phyloP scores from a whole-genome alignment of 2,113 vertebrate species.

The Emydocephalus ijimae region DNA sequence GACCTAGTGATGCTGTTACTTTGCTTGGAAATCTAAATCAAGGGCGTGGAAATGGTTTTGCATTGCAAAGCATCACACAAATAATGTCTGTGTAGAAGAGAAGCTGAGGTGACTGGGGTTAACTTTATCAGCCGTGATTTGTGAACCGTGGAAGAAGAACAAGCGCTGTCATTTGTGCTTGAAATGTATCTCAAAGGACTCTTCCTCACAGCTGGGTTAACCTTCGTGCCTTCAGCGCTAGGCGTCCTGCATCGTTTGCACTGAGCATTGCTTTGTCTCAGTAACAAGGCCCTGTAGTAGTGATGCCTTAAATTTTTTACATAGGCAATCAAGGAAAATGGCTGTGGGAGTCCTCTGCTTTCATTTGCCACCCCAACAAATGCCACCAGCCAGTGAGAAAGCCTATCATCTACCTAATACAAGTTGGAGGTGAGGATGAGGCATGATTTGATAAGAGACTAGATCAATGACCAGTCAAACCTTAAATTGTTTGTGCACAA shows the following conservation, averaged over 20 bases:
- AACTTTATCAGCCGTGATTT: background rate
- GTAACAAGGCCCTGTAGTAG: background rate
- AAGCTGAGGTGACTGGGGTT: background rate
- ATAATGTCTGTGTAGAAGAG: background rate
- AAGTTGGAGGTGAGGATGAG: background rate
- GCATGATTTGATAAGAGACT: background rate
- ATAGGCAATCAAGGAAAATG: background rate
- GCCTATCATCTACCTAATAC: background rate
- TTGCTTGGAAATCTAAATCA: background rate
- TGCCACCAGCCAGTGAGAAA: background rate
- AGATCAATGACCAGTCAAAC: background rate
- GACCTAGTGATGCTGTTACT: background rate
- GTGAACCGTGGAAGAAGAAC: background rate
- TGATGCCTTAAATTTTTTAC: background rate
- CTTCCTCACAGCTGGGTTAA: background rate
- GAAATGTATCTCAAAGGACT: background rate
- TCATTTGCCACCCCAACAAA: background rate
- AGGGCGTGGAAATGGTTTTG: background rate
- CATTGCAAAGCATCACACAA: background rate
- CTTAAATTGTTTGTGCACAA: background rate
- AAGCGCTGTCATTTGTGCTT: background rate
- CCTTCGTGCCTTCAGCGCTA: background rate
- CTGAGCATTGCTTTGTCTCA: background rate
- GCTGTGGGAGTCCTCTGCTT: background rate
- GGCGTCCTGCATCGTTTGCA: background rate